Evolutionary conservation across 2,797 vertebrate species (phyloP).

Genomic region (Chloroceryle inda): DNA sequence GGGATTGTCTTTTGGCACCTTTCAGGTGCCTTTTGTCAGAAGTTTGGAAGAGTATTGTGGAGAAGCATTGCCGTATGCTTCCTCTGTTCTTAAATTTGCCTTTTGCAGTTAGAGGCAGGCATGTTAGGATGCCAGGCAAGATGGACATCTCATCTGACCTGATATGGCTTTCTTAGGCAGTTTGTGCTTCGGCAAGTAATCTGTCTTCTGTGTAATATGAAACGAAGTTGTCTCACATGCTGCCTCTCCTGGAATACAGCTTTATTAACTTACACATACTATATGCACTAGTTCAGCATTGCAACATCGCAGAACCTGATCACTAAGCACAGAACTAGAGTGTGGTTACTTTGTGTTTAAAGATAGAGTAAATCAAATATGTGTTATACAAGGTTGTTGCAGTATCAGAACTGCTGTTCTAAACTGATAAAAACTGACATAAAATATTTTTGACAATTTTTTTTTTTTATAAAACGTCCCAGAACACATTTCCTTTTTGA

Average conservation of each 20-base stretch:
- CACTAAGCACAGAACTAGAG: constrained; percentile 14
- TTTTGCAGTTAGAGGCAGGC: not conserved
- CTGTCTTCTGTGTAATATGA: constrained; percentile 23
- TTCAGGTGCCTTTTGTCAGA: not conserved
- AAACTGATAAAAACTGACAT: not conserved
- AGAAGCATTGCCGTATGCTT: not conserved
- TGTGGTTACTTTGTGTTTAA: constrained; percentile 31
- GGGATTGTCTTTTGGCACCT: not conserved
- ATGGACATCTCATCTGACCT: not conserved
- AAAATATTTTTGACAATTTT: not conserved
- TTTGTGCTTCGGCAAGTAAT: constrained; percentile 52
- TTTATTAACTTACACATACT: constrained; percentile 43
- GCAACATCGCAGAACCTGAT: constrained; percentile 30
- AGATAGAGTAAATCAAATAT: constrained; percentile 24
- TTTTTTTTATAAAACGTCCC: not conserved
- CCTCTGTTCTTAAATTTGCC: not conserved
- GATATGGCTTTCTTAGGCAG: constrained; percentile 4
- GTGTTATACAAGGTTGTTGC: not conserved
- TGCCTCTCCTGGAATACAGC: constrained; percentile 32
- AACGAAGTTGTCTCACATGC: not conserved
- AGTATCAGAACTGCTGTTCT: not conserved
- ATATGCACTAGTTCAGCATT: constrained; percentile 1
- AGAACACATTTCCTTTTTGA: not conserved
- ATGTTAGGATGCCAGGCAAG: not conserved
- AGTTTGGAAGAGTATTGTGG: not conserved